Evolutionary conservation across 2,113 vertebrate genomes (phyloP).

Genomic region (Leiothrix lutea): DNA sequence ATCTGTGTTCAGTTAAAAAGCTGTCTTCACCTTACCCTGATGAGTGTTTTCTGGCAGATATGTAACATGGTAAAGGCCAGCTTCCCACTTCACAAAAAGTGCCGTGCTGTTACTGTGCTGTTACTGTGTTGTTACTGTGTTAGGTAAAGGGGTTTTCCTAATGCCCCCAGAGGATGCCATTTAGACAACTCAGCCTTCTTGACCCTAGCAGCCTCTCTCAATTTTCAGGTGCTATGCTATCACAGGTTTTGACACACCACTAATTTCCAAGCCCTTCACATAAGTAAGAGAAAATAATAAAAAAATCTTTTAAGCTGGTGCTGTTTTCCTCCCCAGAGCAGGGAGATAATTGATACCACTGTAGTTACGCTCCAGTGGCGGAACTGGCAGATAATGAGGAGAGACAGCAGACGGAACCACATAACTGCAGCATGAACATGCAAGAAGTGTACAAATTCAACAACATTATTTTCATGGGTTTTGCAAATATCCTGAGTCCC

Average conservation of each 20-base stretch:
- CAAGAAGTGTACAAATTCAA: neutral
- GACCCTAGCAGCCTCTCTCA: neutral
- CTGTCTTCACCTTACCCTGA: neutral
- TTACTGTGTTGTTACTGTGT: neutral
- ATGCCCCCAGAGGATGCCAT: neutral
- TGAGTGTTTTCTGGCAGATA: neutral
- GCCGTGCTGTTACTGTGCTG: neutral
- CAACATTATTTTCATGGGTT: neutral
- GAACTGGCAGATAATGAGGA: slow-evolving; percentile 10
- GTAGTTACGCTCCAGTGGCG: neutral
- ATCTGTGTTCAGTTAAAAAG: slow-evolving; percentile 4
- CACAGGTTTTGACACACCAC: neutral
- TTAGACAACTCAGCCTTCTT: neutral
- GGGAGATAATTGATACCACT: neutral
- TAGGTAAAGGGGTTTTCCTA: neutral
- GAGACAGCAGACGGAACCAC: neutral
- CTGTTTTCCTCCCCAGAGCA: neutral
- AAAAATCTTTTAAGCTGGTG: neutral
- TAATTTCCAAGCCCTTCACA: neutral
- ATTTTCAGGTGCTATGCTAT: neutral
- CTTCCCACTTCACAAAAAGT: neutral
- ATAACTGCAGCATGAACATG: neutral
- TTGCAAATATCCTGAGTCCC: neutral
- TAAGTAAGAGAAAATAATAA: neutral
- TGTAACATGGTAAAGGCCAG: neutral